These are phyloP conservation scores for Caranx melampygus DNA, from an alignment of 2,113 vertebrate species.

Conservation along the genomic window DNA sequence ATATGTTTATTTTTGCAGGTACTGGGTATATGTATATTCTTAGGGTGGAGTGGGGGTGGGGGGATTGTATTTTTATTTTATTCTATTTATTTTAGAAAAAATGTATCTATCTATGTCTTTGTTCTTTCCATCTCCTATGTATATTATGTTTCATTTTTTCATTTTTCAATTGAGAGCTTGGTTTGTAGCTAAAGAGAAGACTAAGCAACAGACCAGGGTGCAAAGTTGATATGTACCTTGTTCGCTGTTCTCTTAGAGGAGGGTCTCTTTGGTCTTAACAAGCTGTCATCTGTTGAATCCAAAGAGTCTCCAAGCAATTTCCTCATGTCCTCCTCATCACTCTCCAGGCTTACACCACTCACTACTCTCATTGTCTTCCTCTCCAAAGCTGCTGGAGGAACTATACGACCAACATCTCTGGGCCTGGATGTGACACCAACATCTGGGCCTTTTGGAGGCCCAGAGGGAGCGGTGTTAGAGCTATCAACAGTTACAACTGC, in stretches of 20 bases:
- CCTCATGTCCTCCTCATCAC: constrained; percentile 85
- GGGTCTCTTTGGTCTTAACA: constrained; percentile 22
- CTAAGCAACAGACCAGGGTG: background rate
- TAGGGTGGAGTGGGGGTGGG: no score
- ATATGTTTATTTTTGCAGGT: no score
- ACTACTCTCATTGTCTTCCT: constrained; percentile 6
- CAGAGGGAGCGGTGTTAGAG: background rate
- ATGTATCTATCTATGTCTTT: no score
- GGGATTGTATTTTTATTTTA: no score
- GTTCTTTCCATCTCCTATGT: no score
- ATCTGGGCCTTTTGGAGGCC: background rate
- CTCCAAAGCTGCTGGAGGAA: background rate
- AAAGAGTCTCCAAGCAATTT: constrained; percentile 72
- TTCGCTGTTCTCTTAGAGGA: constrained; percentile 20
- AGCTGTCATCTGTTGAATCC: constrained; percentile 63
- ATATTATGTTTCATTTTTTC: no score
- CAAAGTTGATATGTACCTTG: constrained; percentile 46
- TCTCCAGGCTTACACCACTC: constrained; percentile 70
- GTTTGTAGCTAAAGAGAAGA: background rate
- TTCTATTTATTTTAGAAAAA: no score
- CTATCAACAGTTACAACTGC: background rate
- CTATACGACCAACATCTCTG: background rate
- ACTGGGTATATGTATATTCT: no score
- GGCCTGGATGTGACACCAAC: constrained; percentile 8
- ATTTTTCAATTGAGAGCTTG: no score